Evolutionary conservation across 2,113 vertebrate genomes (phyloP).

Genomic region (Bothrops jararaca): DNA sequence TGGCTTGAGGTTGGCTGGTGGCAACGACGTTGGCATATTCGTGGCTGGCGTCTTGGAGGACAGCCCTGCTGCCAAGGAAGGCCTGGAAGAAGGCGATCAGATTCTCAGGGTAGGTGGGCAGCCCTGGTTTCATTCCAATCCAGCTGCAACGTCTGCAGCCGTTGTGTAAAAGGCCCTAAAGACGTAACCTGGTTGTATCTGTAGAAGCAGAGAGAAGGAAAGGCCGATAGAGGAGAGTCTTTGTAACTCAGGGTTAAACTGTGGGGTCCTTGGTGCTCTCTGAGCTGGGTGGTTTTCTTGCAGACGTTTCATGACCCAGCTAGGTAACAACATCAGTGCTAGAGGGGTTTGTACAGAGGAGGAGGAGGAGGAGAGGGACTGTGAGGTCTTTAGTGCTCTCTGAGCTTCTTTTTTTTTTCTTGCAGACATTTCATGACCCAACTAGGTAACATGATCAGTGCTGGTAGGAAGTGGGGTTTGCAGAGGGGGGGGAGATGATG

Average conservation of each 20-base stretch:
- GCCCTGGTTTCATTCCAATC: background rate
- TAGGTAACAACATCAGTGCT: background rate
- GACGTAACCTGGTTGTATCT: too few species aligned
- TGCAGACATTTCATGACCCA: background rate
- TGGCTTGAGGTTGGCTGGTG: conserved; percentile 94
- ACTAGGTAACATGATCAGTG: background rate
- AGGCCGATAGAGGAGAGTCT: background rate
- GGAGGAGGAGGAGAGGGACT: too few species aligned
- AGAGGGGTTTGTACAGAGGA: background rate
- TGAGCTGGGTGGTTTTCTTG: background rate
- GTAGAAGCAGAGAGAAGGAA: too few species aligned
- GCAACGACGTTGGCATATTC: conserved; percentile 98
- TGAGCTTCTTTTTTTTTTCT: background rate
- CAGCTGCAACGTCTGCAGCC: background rate
- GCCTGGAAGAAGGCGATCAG: conserved; percentile 97
- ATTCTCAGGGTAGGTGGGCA: conserved; percentile 92
- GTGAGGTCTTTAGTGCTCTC: background rate
- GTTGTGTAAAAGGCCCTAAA: background rate
- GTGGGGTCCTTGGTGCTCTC: background rate
- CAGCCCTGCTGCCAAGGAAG: conserved; percentile 97
- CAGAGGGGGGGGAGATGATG: background rate
- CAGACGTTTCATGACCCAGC: background rate
- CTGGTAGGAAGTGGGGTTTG: background rate
- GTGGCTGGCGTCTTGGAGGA: conserved; percentile 96
- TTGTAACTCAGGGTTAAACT: background rate